These are phyloP conservation scores for Clistopyga incitator DNA, from an alignment of 2,888 invertebrate species.

Conservation along the genomic window DNA sequence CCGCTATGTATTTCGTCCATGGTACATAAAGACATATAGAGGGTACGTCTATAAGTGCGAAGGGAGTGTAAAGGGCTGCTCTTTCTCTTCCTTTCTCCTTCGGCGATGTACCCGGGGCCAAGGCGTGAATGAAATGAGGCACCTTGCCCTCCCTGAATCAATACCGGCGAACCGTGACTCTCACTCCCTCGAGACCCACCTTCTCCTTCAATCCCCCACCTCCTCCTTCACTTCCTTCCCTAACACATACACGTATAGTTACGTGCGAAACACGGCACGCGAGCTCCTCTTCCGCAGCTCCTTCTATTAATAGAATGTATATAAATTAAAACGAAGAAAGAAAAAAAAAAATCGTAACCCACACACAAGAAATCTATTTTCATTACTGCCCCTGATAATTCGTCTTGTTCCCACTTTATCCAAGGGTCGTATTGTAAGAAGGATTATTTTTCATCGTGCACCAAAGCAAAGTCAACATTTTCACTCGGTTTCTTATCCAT, in stretches of 20 bases:
- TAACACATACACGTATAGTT: constrained; percentile 26
- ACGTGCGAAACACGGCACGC: constrained; percentile 62
- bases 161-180: constrained; percentile 68
- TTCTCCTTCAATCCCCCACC: constrained; percentile 57
- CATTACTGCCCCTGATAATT: constrained; percentile 49
- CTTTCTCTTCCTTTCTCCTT: constrained; percentile 51
- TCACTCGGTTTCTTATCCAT: constrained; percentile 37
- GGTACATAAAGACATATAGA: constrained; percentile 25
- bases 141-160: constrained; percentile 68
- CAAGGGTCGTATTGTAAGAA: not conserved
- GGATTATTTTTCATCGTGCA: constrained; percentile 7
- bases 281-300: constrained; percentile 60
- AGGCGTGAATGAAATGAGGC: constrained; percentile 72
- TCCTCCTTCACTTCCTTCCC: constrained; percentile 43
- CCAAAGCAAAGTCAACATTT: constrained; percentile 19
- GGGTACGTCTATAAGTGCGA: not conserved
- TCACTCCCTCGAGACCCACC: constrained; percentile 59
- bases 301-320: constrained; percentile 61
- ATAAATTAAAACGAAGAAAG: constrained; percentile 55
- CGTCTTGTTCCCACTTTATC: constrained; percentile 37
- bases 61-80: constrained; percentile 40
- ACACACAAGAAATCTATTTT: constrained; percentile 59
- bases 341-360: too few relatives aligned
- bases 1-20: constrained; percentile 53
- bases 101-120: constrained; percentile 63